Evolutionary conservation across 2,113 vertebrate genomes (phyloP).

Genomic region (Columba livia): DNA sequence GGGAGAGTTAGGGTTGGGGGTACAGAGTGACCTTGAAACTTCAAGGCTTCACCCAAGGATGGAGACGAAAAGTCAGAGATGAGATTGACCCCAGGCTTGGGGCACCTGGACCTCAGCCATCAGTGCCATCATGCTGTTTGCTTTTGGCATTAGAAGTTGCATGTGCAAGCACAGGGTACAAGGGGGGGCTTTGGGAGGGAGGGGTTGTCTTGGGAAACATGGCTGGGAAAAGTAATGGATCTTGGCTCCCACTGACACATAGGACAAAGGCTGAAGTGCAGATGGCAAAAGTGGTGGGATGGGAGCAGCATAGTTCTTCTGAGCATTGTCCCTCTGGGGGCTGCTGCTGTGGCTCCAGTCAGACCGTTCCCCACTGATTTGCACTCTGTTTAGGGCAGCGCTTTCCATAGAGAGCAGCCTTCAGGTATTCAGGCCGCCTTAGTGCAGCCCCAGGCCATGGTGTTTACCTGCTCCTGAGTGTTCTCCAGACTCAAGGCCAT

Average conservation of each 20-base stretch:
- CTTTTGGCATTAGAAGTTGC: not conserved
- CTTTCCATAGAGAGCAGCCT: not conserved
- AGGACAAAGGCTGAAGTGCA: not conserved
- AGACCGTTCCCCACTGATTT: not conserved
- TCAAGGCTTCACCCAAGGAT: not conserved
- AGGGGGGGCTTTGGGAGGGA: not conserved
- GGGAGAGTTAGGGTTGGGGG: not conserved
- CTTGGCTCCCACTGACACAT: not conserved
- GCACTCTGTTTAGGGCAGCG: not conserved
- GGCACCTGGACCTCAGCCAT: not conserved
- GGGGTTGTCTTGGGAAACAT: not conserved
- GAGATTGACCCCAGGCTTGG: not conserved
- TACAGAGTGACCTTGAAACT: not conserved
- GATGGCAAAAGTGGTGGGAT: not conserved
- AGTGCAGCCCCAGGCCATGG: not conserved
- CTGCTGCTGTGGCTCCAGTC: fast-evolving
- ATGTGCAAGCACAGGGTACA: not conserved
- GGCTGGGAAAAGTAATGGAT: not conserved
- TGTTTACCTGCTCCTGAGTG: not conserved
- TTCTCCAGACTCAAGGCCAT: not conserved
- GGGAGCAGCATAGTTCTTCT: not conserved
- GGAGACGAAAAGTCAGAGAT: not conserved
- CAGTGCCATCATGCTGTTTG: fast-evolving
- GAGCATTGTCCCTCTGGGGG: fast-evolving
- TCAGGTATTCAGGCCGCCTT: not conserved